Evolutionary conservation across 1,140 invertebrate genomes (phyloP), one percentile per base, ranked within the genome.

Genomic region (Aphelenchoides avenae): DNA sequence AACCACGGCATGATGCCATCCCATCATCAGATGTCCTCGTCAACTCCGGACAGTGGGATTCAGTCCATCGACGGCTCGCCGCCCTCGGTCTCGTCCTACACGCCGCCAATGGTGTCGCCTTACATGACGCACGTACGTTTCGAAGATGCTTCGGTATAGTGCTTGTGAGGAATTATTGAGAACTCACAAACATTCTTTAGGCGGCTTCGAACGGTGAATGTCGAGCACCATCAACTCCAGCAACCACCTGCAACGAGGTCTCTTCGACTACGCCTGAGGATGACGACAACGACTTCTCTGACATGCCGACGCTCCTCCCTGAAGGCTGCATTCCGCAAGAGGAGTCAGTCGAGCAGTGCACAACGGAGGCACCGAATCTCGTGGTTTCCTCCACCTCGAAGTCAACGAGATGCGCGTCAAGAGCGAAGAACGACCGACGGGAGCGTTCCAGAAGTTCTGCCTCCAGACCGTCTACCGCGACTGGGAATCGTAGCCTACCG

Each of bases 51-150:
- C 47, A 56, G 49, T 29, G 66, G 66, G 6, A 68, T 68, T 30
- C 54, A 71, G 39, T 70, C 62, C 26, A 69, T 66, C 41, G 64
- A 57, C 31, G 67, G 63, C 18, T 68, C 66, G n/a, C 66, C 66
- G 9, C 65, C 65, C 27, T 67, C 65, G 7, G 60, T 51, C 20
- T 52, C 18, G 24, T 52, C 29, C n/a, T 41, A 49, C 15, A 59
- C 65, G 13, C 65, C 65, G 5, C 48, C 50, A 30, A 59, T 64
- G 47, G 64, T 66, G 18, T 68, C 65, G 20, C 65, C 64, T 27
- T 65, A 68, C 31, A 27, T 64, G n/a, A 22, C 55, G 5, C 63
- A 65, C 37, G 63, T 68, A 48, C 20, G 15, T 3, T 4, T 30
- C 44, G 26, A 29, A 7, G 2, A 20, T 29, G 7, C 29, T 11